These are phyloP conservation scores for Odontophorus gujanensis DNA, from an alignment of 2,113 vertebrate genomes.

Conservation along the genomic window DNA sequence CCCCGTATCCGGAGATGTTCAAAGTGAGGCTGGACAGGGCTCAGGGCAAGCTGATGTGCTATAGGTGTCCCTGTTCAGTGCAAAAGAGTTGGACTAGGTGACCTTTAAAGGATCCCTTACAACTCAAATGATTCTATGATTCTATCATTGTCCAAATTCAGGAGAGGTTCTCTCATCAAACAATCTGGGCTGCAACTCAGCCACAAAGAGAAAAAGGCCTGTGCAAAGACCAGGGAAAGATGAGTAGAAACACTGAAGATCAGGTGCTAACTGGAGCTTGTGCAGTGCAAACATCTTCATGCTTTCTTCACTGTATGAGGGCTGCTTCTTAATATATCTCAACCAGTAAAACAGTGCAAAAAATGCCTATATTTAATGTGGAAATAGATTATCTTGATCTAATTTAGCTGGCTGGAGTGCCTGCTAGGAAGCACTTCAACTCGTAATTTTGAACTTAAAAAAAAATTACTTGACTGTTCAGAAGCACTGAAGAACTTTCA, in stretches of 20 bases:
- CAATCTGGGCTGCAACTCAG: not conserved
- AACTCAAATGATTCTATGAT: no score
- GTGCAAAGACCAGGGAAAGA: not conserved
- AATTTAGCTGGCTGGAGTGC: not conserved
- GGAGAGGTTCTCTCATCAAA: not conserved
- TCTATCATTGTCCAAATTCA: not conserved
- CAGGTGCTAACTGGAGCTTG: not conserved
- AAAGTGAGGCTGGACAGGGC: no score
- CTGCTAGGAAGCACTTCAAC: not conserved
- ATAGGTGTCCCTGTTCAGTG: no score
- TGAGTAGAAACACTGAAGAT: not conserved
- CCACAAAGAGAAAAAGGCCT: not conserved
- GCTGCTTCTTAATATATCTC: not conserved
- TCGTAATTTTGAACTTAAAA: not conserved
- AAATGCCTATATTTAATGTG: accelerated
- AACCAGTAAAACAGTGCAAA: not conserved
- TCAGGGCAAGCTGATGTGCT: no score
- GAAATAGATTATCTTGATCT: not conserved
- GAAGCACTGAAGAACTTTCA: not conserved
- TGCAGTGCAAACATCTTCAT: not conserved
- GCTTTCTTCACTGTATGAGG: not conserved
- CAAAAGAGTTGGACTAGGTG: no score
- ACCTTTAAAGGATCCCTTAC: no score
- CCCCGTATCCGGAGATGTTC: no score
- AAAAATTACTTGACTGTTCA: not conserved